Evolutionary conservation across 2,113 vertebrate genomes (phyloP).

Genomic region (Dasyprocta punctata): DNA sequence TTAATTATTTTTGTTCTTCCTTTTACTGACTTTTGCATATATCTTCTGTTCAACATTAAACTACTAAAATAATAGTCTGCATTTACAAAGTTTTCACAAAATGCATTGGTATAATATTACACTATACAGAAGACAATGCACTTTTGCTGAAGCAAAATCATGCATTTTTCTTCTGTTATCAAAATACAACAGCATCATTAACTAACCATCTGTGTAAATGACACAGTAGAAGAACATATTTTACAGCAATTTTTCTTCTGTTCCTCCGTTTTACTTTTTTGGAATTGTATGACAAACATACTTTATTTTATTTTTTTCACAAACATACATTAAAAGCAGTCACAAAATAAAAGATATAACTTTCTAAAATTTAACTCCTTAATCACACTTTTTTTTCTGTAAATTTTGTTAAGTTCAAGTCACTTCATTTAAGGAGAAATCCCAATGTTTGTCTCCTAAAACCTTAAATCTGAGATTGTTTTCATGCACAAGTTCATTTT

Average conservation of each 20-base stretch:
- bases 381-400: conserved; percentile 38
- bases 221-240: background rate
- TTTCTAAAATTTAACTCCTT: conserved; percentile 26
- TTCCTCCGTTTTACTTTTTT: conserved; percentile 41
- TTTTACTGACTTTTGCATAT: background rate
- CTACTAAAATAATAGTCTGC: background rate
- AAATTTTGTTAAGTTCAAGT: background rate
- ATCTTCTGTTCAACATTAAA: background rate
- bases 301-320: no score
- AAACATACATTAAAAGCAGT: no score
- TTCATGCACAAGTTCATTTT: background rate
- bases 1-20: background rate
- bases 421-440: background rate
- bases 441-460: background rate
- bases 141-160: background rate
- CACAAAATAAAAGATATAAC: background rate
- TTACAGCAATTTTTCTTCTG: conserved; percentile 38
- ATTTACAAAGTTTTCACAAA: background rate
- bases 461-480: background rate
- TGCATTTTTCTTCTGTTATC: background rate
- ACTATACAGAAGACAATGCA: background rate
- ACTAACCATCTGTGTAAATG: background rate
- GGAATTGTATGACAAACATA: conserved; percentile 20
- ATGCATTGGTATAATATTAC: no score
- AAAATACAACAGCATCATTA: background rate